Base-by-base conservation (phyloP, 2,113 vertebrate genomes). In the Machaerirhynchus nigripectus region DNA sequence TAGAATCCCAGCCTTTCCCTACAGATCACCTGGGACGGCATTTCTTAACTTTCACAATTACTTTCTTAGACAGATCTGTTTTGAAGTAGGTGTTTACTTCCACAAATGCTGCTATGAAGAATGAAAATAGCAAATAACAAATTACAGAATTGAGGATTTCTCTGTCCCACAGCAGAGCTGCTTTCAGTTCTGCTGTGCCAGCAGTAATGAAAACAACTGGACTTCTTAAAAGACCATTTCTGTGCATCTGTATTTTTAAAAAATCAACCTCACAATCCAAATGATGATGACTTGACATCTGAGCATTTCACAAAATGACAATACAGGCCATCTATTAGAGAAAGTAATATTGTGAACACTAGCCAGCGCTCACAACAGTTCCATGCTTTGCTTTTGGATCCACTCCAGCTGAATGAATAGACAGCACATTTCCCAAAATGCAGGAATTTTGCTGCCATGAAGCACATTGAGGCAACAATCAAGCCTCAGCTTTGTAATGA, bases 361-460 rank as follows among this genome's bases (percentile, higher is more conserved):
- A 67, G 42, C 46, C 77, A 88, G 39, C 0, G 0, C 63, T 90
- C 55, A 40, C 74, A 90, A 67, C 2, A 0, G 47, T 80, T 96
- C 82, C 53, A 64, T 1, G 0, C 69, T 85, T 52, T 49, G 47
- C 52, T 64, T 74, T 77, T 95, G 88, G 83, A 94, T 37, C 53
- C 26, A 33, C 42, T 94, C 85, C 95, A 95, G 22, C 23, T 75
- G 79, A 87, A 93, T 70, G 64, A 95, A 86, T 46, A 96, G 55
- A 64, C 39, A 90, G 68, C 77, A 70, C 68, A 60, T 90, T 81
- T 92, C 86, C 79, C 85, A 75, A 95, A 94, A 93, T 67, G 76
- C 73, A 90, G 76, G 92, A 89, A 78, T 81, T 93, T 89, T 84
- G 31, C 79, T 84, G 83, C 88, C 89, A 47, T 78, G 52, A 96